A percentile compares a stretch with the other conserved stretches of the same genome.
These are phyloP conservation scores for Dolichomitus sp. DNA, from an alignment of 2,888 invertebrate genomes.

Conservation along the genomic window DNA sequence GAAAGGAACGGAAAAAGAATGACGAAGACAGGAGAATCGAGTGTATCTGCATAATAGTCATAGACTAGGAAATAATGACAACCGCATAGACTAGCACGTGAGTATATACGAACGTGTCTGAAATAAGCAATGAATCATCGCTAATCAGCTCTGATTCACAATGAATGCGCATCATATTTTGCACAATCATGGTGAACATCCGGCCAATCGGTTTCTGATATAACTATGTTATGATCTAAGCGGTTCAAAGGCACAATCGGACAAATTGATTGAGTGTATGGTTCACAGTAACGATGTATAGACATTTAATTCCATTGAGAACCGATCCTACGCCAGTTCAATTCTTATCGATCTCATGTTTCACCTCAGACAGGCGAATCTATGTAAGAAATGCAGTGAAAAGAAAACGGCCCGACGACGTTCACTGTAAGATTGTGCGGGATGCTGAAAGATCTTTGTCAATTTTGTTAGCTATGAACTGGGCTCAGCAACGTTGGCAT, in stretches of 20 bases:
- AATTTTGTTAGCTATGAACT: slow-evolving; percentile 55
- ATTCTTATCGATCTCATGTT: slow-evolving; percentile 41
- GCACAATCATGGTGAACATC: background rate
- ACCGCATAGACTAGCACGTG: background rate
- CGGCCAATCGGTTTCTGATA: slow-evolving; percentile 11
- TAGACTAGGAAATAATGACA: background rate
- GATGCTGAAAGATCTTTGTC: slow-evolving; percentile 64
- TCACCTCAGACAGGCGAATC: slow-evolving; percentile 31
- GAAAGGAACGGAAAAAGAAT: slow-evolving; percentile 3
- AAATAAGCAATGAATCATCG: slow-evolving; percentile 37
- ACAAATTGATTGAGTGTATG: slow-evolving; percentile 3
- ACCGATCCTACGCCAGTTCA: slow-evolving; percentile 23
- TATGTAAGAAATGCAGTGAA: slow-evolving; percentile 40
- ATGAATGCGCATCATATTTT: background rate
- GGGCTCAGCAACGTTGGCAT: slow-evolving; percentile 34
- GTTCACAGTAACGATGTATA: background rate
- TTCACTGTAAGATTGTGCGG: slow-evolving; percentile 25
- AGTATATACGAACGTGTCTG: background rate
- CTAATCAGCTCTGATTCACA: slow-evolving; percentile 59
- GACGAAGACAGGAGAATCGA: slow-evolving; percentile 26
- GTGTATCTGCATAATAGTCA: background rate
- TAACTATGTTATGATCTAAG: background rate
- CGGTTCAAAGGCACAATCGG: background rate
- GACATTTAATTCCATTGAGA: slow-evolving; percentile 4
- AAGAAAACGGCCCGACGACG: slow-evolving; percentile 33